Base-by-base conservation (phyloP, 2,797 vertebrate species). In the Neoniphon sammara region DNA sequence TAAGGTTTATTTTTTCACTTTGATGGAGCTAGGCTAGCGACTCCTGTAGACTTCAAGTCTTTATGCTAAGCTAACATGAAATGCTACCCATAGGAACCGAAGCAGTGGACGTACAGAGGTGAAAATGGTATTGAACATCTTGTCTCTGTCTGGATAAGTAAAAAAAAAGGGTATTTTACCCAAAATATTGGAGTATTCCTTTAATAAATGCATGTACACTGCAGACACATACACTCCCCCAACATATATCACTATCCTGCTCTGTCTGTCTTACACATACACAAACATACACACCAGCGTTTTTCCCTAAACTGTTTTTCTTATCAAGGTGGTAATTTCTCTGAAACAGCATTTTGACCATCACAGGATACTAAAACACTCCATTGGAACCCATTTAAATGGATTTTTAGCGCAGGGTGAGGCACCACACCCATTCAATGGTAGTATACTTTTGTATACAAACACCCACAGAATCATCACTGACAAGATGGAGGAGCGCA, bases 401-500 rank as follows among this genome's bases (percentile, higher is more conserved):
- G 69, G 47, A 11, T 10, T n/a, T 47, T 47, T 72, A 66, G 80
- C 70, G 46, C 25, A 15, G 17, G 31, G 55, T 77, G 72, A 72
- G 72, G 66, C 42, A 21, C 52, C 70, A 11, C 52, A 71, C 70
- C 59, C 52, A 36, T 47, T 59, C 63, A 78, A 73, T 23, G 23
- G 23, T 52, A 4, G 20, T 9, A 42, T 17, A 23, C 12, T 1
- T 39, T 54, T 30, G 59, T 52, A 61, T 23, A 50, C 46, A 39
- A 49, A 77, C 46, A 60, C 6, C 7, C 25, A 18, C 36, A 46
- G 50, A 8, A 66, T 79, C 44, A 69, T 27, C 70, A 71, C 4
- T 70, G 73, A 81, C 67, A 80, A 63, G 64, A 62, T 64, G 50
- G 57, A 74, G 82, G 82, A 68, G 63, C 76, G 72, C 79, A 83